Percentiles rank a stretch among this genome's conserved stretches.
phyloP scores from a whole-genome alignment of 2,113 vertebrate species.

The Psilopsiagon aurifrons region DNA sequence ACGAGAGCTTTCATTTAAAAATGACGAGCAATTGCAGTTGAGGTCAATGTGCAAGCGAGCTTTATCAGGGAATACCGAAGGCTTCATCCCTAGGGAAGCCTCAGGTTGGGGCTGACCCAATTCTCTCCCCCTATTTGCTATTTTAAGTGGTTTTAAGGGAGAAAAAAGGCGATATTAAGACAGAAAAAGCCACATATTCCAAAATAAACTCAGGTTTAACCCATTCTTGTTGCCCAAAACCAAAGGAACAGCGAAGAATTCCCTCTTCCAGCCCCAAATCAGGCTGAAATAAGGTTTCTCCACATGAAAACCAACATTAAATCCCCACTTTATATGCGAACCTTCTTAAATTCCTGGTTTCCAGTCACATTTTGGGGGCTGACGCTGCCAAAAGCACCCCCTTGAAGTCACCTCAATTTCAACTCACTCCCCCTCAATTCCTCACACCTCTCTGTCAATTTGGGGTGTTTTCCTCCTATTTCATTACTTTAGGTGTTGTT shows the following conservation, averaged over 20 bases:
- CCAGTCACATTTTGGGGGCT: neutral
- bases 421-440: neutral
- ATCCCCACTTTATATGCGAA: neutral
- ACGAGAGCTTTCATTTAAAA: neutral
- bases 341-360: neutral
- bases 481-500: neutral
- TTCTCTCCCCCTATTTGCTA: neutral
- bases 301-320: neutral
- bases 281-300: neutral
- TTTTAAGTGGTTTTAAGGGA: neutral
- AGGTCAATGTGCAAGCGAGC: neutral
- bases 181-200: rapidly evolving
- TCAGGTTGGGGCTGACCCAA: neutral
- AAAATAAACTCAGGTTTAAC: neutral
- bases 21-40: neutral
- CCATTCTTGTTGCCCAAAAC: rapidly evolving
- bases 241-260: rapidly evolving
- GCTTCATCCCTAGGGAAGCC: neutral
- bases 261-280: neutral
- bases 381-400: neutral
- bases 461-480: neutral
- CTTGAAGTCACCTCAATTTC: neutral
- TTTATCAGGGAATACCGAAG: rapidly evolving
- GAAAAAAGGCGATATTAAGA: no score
- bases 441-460: neutral